A percentile compares a stretch with the other conserved stretches of the same genome.
These are phyloP conservation scores for Steatornis caripensis DNA, from an alignment of 2,113 vertebrate genomes.

Conservation along the genomic window DNA sequence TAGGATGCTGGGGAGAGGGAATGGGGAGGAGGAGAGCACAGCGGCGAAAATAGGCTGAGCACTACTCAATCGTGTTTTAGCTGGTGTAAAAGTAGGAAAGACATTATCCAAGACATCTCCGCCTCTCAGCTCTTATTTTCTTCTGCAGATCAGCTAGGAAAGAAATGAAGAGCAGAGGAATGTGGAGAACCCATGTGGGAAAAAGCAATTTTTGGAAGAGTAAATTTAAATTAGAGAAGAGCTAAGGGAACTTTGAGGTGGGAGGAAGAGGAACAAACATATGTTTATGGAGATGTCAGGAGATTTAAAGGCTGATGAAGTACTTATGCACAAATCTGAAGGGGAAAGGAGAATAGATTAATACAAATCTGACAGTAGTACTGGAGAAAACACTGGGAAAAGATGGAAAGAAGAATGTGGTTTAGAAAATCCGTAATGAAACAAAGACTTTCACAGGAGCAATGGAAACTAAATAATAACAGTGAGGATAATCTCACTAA, in stretches of 20 bases:
- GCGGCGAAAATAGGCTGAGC: not conserved
- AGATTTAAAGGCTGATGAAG: constrained; percentile 41
- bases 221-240: constrained; percentile 7
- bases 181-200: not conserved
- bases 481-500: not conserved
- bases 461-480: not conserved
- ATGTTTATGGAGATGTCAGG: constrained; percentile 25
- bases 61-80: not conserved
- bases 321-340: constrained; percentile 4
- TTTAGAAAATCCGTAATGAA: not conserved
- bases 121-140: not conserved
- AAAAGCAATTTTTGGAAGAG: not conserved
- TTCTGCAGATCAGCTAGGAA: not conserved
- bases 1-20: not conserved
- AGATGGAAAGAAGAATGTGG: not conserved
- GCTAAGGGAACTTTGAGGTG: not conserved
- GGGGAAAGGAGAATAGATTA: not conserved
- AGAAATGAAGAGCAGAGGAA: not conserved
- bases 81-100: not conserved
- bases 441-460: not conserved
- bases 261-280: not conserved
- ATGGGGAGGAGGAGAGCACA: not conserved
- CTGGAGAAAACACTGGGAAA: not conserved
- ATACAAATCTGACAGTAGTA: not conserved
- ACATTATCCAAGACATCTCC: not conserved